Base-by-base conservation (phyloP, 53 echinoderm and acorn worm species). In the Patiria pectinifera region DNA sequence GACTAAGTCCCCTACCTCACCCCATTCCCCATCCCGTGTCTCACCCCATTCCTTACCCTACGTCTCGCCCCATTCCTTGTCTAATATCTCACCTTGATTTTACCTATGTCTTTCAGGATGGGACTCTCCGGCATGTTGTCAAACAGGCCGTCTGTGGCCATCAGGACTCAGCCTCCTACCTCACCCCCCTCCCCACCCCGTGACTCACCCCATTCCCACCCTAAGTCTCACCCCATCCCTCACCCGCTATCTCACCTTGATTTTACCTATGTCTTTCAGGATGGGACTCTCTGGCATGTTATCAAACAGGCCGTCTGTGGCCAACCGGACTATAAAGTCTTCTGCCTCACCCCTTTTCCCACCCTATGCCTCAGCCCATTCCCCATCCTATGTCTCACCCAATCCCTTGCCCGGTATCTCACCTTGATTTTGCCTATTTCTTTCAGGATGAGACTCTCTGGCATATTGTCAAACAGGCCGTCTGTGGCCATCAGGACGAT, bases 381-480 rank as follows among this genome's bases (percentile, higher is more conserved):
- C 13, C 80, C 48, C 3, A 46, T 1, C 19, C 80, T 46, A 46
- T 21, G 46, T 21, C 80, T 25, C 14, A 80, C 48, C 48, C 80
- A 5, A 47, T 48, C 14, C 48, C 47, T 46, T 3, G 10, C 53
- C 81, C 0, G 1, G 48, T 25, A 6, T 84, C 94, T 82, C 83
- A 98, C 98, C 98, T 98, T 96, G 44, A 98, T 85, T 94, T 96
- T 98, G 43, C 95, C 92, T 45, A 98, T 91, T 86, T 98, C 98
- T 53, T 95, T 93, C 78, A 98, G 91, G 59, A 98, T 95, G 91
- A 98, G 94, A 48, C 91, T 94, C 62, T 98, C 98, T 62, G 98
- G 93, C 98, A 98, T 98, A 94, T 98, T 98, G 83, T 98, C 98
- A 93, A 98, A 98, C 43, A 98, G 92, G 43, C 98, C 98, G 80